phyloP scores from a whole-genome alignment of 2,113 vertebrate genomes.

The Oenanthe oenanthe region DNA sequence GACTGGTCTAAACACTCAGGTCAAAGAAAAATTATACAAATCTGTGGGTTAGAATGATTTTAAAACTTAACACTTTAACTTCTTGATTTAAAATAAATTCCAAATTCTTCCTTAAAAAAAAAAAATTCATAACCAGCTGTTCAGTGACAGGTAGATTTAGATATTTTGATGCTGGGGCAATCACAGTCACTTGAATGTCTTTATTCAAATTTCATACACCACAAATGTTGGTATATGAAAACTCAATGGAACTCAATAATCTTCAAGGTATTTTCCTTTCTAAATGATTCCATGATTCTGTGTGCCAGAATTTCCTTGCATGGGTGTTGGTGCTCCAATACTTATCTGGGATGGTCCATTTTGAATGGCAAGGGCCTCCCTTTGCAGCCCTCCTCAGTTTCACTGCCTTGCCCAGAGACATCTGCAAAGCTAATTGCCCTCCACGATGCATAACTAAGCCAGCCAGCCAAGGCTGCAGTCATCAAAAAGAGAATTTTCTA shows the following conservation, averaged over 20 bases:
- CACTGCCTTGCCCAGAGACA: neutral
- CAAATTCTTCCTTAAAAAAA: neutral
- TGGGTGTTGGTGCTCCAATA: rapidly evolving
- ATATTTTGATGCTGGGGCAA: neutral
- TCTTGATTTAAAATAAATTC: neutral
- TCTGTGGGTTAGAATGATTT: neutral
- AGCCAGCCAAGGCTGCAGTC: neutral
- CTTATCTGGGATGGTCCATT: neutral
- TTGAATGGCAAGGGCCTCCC: neutral
- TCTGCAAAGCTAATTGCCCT: neutral
- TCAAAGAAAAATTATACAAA: neutral
- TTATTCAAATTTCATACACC: neutral
- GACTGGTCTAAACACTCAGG: neutral
- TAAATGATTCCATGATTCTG: neutral
- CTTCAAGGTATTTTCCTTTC: neutral
- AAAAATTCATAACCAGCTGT: too few relatives aligned
- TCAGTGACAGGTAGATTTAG: neutral
- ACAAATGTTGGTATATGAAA: neutral
- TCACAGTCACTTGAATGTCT: neutral
- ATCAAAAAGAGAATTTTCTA: neutral
- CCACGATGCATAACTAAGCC: neutral
- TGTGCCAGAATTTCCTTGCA: neutral
- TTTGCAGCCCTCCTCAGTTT: neutral
- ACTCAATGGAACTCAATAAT: too few relatives aligned
- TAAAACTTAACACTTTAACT: neutral